A percentile compares a stretch with the other conserved stretches of the same genome.
Evolutionary conservation across 2,888 invertebrate species (phyloP).

Genomic region (Colletes collaris): DNA sequence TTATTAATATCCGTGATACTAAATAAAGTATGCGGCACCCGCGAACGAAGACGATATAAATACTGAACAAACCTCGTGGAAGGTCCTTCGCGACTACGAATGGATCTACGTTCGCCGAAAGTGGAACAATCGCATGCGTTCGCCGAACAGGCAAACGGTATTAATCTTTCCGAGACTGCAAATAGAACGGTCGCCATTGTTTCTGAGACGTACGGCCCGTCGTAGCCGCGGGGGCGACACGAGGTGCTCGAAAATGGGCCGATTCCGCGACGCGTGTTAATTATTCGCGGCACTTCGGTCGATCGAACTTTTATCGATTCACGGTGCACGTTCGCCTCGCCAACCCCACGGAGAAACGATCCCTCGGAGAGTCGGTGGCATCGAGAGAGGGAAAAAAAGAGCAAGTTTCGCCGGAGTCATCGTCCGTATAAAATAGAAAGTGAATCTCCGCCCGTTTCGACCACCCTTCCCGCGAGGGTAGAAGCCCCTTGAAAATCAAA

Average conservation of each 20-base stretch:
- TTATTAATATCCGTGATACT: too few relatives aligned
- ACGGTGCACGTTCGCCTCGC: slow-evolving; percentile 6
- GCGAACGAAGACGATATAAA: too few relatives aligned
- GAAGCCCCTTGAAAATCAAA: slow-evolving; percentile 64
- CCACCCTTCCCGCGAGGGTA: slow-evolving; percentile 38
- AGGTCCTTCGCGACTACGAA: too few relatives aligned
- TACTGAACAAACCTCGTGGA: too few relatives aligned
- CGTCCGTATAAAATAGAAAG: slow-evolving; percentile 69
- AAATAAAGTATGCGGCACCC: too few relatives aligned
- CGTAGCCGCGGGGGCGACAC: neutral
- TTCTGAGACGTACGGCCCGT: neutral
- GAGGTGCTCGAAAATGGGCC: neutral
- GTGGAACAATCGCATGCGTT: slow-evolving; percentile 20
- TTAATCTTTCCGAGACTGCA: slow-evolving; percentile 11
- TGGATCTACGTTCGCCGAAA: neutral
- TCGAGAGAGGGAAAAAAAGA: slow-evolving; percentile 22
- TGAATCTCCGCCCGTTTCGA: slow-evolving; percentile 59
- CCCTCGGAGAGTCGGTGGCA: slow-evolving; percentile 4
- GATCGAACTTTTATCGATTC: slow-evolving; percentile 28
- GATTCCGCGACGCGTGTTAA: slow-evolving; percentile 6
- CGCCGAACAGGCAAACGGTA: slow-evolving; percentile 15
- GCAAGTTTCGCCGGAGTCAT: slow-evolving; percentile 62
- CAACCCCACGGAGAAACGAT: neutral
- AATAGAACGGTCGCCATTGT: neutral
- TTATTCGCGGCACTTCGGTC: neutral